Evolutionary conservation across 1,140 invertebrate species (phyloP), one percentile per base, ranked within the genome.

Genomic region (Copidosoma floridanum): DNA sequence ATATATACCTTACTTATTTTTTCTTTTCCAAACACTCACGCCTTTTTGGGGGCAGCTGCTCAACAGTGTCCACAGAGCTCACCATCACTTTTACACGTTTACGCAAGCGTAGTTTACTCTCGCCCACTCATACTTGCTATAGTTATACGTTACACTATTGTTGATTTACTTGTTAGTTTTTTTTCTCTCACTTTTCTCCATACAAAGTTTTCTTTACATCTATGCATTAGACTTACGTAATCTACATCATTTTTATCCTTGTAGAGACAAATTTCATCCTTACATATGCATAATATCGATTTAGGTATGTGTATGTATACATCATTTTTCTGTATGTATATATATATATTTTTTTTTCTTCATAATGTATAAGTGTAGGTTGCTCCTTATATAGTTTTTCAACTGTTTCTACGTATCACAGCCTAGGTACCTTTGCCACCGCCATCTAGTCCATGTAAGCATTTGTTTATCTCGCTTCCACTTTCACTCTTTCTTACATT

Each of bases 401-500:
- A 77, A 78, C 76, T 78, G 77, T 79, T 73, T 79, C 77, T 79
- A 79, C 76, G 67, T 79, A 81, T 79, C 77, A 79, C 77, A 81
- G 78, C 78, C 78, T 79, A 77, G 71, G 76, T 78, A 75, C 76
- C 77, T 77, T 62, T 69, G 71, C 77, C 77, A 78, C 78, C 78
- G 76, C 72, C 75, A 69, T 72, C 57, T 64, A 65, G 24, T 46
- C 54, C 68, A 52, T 46, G n/a, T 56, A 59, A 59, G 21, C 21
- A 14, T 21, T 53, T 24, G 14, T 37, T 18, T 44, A 16, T 59
- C 10, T 38, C 8, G 16, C 24, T 38, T 26, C 24, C 21, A 57
- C 46, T 50, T 16, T 53, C 14, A 23, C 48, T 40, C 27, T 43
- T 32, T 41, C 24, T 29, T 16, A n/a, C 41, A 54, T 37, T 40